phyloP scores from a whole-genome alignment of 2,113 vertebrate species.

The Melanotaenia duboulayi region DNA sequence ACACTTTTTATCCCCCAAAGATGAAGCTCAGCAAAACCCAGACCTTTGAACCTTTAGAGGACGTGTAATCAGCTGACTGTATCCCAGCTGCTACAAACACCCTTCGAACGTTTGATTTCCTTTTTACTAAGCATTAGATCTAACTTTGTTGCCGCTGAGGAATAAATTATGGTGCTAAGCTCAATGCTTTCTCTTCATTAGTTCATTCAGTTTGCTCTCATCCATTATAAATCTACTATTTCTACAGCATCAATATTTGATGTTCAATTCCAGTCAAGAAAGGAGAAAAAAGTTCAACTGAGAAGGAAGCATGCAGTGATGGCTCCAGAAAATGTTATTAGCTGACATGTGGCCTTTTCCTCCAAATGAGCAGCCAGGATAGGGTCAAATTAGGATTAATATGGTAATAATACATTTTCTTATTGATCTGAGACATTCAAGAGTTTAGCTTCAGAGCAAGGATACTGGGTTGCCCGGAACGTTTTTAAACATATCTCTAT shows the following conservation, averaged over 20 bases:
- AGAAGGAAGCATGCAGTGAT: background rate
- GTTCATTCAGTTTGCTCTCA: background rate
- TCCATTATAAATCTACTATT: constrained; percentile 3
- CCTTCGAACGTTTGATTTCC: constrained; percentile 19
- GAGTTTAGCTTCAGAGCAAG: too few species aligned
- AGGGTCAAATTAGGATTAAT: background rate
- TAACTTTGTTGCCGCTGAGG: constrained; percentile 17
- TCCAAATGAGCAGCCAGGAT: too few species aligned
- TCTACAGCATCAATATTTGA: background rate
- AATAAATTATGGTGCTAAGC: constrained; percentile 13
- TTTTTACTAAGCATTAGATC: constrained; percentile 12
- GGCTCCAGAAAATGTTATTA: too few species aligned
- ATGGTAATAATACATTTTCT: too few species aligned
- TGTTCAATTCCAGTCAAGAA: background rate
- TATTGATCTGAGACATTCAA: too few species aligned
- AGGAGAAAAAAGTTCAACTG: background rate
- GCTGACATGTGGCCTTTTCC: too few species aligned
- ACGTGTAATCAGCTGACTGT: constrained; percentile 75
- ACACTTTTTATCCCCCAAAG: constrained; percentile 25
- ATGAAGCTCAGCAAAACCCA: constrained; percentile 14
- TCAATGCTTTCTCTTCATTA: background rate
- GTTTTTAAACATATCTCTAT: too few species aligned
- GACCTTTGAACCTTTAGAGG: constrained; percentile 42
- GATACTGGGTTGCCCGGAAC: too few species aligned
- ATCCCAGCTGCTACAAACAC: constrained; percentile 45